These are phyloP conservation scores for Microplitis demolitor DNA, from an alignment of 1,140 invertebrate genomes.

Conservation along the genomic window DNA sequence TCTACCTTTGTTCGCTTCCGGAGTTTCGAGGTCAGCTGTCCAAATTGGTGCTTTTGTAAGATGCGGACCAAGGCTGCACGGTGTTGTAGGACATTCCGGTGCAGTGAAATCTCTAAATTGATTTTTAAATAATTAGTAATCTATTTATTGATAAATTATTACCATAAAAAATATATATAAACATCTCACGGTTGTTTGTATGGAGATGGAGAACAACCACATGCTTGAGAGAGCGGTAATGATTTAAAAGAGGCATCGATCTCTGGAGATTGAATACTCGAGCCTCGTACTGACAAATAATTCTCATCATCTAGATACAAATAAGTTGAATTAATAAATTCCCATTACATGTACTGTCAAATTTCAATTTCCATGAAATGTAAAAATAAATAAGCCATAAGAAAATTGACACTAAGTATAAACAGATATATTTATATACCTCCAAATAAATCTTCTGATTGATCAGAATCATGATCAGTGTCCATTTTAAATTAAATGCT, in stretches of 20 bases:
- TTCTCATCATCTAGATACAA: too few relatives aligned
- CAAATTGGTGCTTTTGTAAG: not conserved
- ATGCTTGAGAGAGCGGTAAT: too few relatives aligned
- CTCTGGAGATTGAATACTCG: too few relatives aligned
- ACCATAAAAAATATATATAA: too few relatives aligned
- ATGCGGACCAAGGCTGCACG: not conserved
- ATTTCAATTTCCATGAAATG: too few relatives aligned
- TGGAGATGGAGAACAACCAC: too few relatives aligned
- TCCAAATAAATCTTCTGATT: constrained; percentile 39
- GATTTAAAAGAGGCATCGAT: too few relatives aligned
- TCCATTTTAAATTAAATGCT: not conserved
- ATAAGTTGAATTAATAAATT: too few relatives aligned
- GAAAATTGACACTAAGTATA: not conserved
- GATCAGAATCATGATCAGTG: constrained; percentile 1
- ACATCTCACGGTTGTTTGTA: too few relatives aligned
- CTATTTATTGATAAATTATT: not conserved
- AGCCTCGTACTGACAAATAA: too few relatives aligned
- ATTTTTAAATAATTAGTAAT: not conserved
- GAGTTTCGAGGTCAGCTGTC: not conserved
- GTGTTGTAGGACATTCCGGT: not conserved
- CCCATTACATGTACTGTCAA: too few relatives aligned
- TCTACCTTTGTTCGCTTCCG: not conserved
- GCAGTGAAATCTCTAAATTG: not conserved
- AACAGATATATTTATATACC: constrained; percentile 26
- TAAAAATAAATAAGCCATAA: too few relatives aligned